A percentile compares a stretch with the other conserved stretches of the same genome.
Conservation (phyloP, 2,797 vertebrate genomes). For the Fratercula arctica region DNA sequence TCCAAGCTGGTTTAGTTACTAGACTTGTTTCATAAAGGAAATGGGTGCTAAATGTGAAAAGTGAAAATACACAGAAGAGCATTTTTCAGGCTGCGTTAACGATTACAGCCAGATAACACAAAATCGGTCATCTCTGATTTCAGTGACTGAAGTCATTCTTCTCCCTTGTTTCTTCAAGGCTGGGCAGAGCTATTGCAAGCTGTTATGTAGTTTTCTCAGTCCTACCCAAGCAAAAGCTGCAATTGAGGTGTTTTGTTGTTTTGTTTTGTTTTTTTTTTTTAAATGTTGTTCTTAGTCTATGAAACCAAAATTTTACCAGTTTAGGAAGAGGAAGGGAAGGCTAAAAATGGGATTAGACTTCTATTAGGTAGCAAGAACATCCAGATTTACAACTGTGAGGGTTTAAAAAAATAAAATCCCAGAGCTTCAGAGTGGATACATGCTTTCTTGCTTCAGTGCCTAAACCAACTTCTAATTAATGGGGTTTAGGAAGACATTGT, state of each 20-base stretch:
- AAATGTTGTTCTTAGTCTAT: not conserved
- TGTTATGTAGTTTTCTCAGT: not conserved
- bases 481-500: slow-evolving; percentile 8
- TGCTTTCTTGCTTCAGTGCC: slow-evolving; percentile 39
- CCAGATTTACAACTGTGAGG: not conserved
- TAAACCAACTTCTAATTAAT: slow-evolving; percentile 56
- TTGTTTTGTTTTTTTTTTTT: not conserved
- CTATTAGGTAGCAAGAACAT: not conserved
- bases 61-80: not conserved
- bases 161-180: not conserved
- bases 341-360: not conserved
- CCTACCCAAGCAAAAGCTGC: not conserved
- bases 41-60: slow-evolving; percentile 3
- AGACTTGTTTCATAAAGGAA: slow-evolving; percentile 28
- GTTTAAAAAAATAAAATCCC: not conserved
- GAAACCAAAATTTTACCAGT: not conserved
- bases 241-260: no score
- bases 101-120: not conserved
- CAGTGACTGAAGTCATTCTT: not conserved
- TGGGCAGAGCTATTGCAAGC: not conserved
- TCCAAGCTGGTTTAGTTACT: slow-evolving; percentile 15
- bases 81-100: not conserved
- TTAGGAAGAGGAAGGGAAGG: not conserved
- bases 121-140: not conserved
- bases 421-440: not conserved